Evolutionary conservation across 2,888 invertebrate genomes (phyloP).

Genomic region (Hecatera dysodea): DNA sequence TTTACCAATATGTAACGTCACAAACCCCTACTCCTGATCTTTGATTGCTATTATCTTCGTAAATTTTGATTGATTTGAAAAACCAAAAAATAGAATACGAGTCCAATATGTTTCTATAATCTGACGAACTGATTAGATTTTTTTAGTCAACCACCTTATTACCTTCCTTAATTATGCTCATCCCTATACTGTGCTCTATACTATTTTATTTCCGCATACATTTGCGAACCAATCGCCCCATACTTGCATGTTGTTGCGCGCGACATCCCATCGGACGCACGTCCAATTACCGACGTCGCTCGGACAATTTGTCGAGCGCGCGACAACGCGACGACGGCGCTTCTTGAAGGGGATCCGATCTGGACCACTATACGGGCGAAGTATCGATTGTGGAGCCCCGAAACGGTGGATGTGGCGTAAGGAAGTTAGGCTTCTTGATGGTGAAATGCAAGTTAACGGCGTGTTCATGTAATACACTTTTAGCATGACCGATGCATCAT

Average conservation of each 20-base stretch:
- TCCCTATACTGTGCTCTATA: background rate
- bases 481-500: too few relatives aligned
- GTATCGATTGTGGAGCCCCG: constrained; percentile 41
- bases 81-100: too few relatives aligned
- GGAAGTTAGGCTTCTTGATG: background rate
- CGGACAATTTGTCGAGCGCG: constrained; percentile 65
- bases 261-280: constrained; percentile 56
- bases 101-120: too few relatives aligned
- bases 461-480: too few relatives aligned
- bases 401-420: constrained; percentile 40
- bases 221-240: constrained; percentile 39
- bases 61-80: too few relatives aligned
- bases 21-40: too few relatives aligned
- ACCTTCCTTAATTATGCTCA: too few relatives aligned
- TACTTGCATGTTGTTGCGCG: constrained; percentile 40
- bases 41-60: too few relatives aligned
- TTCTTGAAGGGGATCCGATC: constrained; percentile 68
- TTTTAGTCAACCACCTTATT: too few relatives aligned
- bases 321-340: constrained; percentile 54
- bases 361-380: constrained; percentile 59
- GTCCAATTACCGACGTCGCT: constrained; percentile 67
- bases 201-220: constrained; percentile 21
- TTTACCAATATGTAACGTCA: too few relatives aligned
- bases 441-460: background rate
- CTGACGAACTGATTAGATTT: too few relatives aligned